A percentile compares a stretch with the other conserved stretches of the same genome.
These are phyloP conservation scores for Daptonema setosum DNA, from an alignment of 2,888 invertebrate genomes.

Conservation along the genomic window DNA sequence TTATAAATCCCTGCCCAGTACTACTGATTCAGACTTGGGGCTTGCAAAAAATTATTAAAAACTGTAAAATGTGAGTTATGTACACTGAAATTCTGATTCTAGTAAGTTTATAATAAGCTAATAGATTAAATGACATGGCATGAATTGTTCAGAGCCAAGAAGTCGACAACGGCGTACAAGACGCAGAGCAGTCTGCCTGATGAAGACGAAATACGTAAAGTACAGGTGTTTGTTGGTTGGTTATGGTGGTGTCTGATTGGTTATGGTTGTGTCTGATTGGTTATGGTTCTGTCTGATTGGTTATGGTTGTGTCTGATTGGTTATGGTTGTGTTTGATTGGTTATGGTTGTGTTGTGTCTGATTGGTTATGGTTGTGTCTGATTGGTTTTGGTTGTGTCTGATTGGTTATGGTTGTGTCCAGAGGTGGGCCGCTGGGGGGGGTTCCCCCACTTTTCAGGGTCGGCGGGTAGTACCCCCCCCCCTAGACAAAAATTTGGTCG, in stretches of 20 bases:
- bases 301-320: background rate
- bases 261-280: background rate
- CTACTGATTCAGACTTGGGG: too few species aligned
- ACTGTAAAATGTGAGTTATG: too few species aligned
- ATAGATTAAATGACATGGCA: too few species aligned
- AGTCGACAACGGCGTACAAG: constrained; percentile 85
- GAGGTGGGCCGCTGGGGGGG: too few species aligned
- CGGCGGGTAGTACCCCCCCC: too few species aligned
- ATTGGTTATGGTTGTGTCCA: background rate
- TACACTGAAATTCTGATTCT: too few species aligned
- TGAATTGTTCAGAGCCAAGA: constrained; percentile 58
- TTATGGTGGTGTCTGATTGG: background rate
- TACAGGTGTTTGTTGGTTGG: constrained; percentile 80
- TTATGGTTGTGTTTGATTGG: background rate
- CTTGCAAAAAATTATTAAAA: too few species aligned
- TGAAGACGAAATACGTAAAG: constrained; percentile 75
- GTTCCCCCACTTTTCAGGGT: too few species aligned
- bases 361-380: background rate
- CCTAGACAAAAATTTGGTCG: too few species aligned
- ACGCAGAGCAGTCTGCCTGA: constrained; percentile 71
- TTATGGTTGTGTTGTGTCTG: background rate
- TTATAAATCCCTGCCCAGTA: too few species aligned
- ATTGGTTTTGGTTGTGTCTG: background rate
- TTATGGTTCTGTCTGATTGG: background rate
- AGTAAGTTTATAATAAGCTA: too few species aligned